These are phyloP conservation scores for Taxidea taxus DNA, from an alignment of 2,113 vertebrate species.

Conservation along the genomic window DNA sequence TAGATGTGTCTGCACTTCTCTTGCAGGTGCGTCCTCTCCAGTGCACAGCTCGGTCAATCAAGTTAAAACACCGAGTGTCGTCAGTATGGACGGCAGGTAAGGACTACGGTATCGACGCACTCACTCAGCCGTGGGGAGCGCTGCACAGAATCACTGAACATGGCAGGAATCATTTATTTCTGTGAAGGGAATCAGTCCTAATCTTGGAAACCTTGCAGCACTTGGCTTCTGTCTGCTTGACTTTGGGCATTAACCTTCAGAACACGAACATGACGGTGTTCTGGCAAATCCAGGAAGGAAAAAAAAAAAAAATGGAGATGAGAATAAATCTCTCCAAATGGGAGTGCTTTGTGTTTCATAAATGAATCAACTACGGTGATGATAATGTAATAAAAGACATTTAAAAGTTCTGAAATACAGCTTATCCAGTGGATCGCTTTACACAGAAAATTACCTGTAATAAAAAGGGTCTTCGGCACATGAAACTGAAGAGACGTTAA, in stretches of 20 bases:
- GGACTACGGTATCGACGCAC: slow-evolving; percentile 87
- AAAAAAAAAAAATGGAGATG: slow-evolving; percentile 74
- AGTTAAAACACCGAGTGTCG: slow-evolving; percentile 89
- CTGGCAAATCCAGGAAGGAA: slow-evolving; percentile 77
- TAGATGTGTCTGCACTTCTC: slow-evolving; percentile 84
- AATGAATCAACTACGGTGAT: slow-evolving; percentile 70
- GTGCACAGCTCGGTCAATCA: slow-evolving; percentile 87
- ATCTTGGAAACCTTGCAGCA: slow-evolving; percentile 88
- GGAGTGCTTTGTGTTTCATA: slow-evolving; percentile 80
- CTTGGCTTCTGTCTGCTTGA: slow-evolving; percentile 88
- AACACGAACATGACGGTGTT: slow-evolving; percentile 83
- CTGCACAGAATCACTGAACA: slow-evolving; percentile 89
- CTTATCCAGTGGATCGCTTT: slow-evolving; percentile 71
- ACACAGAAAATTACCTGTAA: slow-evolving; percentile 74
- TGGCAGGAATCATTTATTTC: slow-evolving; percentile 91
- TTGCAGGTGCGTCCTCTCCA: slow-evolving; percentile 85
- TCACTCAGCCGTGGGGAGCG: slow-evolving; percentile 87
- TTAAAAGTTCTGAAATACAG: slow-evolving; percentile 78
- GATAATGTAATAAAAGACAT: slow-evolving; percentile 80
- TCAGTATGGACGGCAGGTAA: slow-evolving; percentile 89
- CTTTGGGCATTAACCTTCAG: slow-evolving; percentile 91
- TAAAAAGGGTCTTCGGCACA: slow-evolving; percentile 74
- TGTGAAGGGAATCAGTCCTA: slow-evolving; percentile 88
- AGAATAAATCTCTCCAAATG: slow-evolving; percentile 83
- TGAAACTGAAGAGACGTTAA: slow-evolving; percentile 51